Conservation (phyloP, 2,113 vertebrate species). For the Neopipo cinnamomea region DNA sequence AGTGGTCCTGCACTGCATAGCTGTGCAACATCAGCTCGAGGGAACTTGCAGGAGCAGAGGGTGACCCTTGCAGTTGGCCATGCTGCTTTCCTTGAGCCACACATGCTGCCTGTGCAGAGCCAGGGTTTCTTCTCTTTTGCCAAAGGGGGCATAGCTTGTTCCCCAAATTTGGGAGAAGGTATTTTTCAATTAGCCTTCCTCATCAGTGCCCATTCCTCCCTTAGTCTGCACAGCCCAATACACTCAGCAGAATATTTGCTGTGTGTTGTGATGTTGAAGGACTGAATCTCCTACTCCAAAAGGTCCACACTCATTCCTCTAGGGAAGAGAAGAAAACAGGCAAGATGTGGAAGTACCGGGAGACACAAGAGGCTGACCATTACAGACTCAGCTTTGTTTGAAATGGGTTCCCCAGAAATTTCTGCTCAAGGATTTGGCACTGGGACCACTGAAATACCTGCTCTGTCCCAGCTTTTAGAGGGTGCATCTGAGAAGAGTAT, state of each 20-base stretch:
- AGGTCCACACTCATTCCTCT: fast-evolving
- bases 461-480: neutral
- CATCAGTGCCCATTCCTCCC: neutral
- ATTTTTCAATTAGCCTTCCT: neutral
- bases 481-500: neutral
- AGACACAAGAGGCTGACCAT: neutral
- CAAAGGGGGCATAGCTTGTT: neutral
- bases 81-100: neutral
- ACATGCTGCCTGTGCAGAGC: fast-evolving
- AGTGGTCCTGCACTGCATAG: neutral
- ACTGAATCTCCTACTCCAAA: neutral
- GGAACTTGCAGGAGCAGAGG: neutral
- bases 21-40: fast-evolving
- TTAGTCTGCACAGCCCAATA: neutral
- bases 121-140: neutral
- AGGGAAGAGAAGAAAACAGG: neutral
- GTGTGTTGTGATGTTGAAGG: neutral
- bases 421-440: neutral
- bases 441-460: neutral
- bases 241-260: neutral
- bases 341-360: neutral
- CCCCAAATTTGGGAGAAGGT: fast-evolving
- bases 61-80: neutral
- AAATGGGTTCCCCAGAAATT: neutral
- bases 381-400: neutral